Evolutionary conservation across 2,797 vertebrate genomes (phyloP), one percentile per base, ranked within the genome.

Genomic region (Lacerta agilis): DNA sequence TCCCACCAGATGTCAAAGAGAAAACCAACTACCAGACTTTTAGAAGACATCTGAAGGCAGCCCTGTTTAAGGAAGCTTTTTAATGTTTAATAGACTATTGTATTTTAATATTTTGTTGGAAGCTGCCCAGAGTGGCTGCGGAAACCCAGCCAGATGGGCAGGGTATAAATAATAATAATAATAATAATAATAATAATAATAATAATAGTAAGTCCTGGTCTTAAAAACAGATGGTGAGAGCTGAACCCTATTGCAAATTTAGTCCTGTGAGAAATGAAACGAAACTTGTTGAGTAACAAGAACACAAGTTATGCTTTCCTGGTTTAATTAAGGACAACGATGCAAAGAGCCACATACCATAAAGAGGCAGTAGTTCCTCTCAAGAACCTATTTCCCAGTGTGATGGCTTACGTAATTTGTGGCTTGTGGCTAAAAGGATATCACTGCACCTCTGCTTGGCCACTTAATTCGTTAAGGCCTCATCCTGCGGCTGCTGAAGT

Each of bases 401-500:
- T 36, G 13, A 13, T 84, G 49, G 20, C 10, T 61, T 17, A 82
- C 18, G 25, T 69, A 69, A 71, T 29, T 43, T 76, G 23, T 43
- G 36, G 33, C 36, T 85, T 76, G 33, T 7, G 49, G n/a, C 41
- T 69, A 67, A 33, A 69, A 67, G 67, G 61, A 86, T 86, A 64
- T 90, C 83, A 80, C 67, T 85, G 81, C 89, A 0, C 82, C 82
- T 83, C 80, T 92, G 41, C 15, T 82, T 43, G 17, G 4, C 61
- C 80, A 92, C 20, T n/a, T 64, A 43, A 91, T 25, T 89, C 84
- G 33, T 41, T 77, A 83, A 92, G 13, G 55, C 36, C 45, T 79
- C 80, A 27, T 86, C 78, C 75, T 88, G 75, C 55, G 89, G 69
- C 88, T 78, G 77, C 83, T 89, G 90, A 91, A 90, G 49, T 76